phyloP scores from a whole-genome alignment of 64 coral and sea anemone genomes.

The Acropora yongei region DNA sequence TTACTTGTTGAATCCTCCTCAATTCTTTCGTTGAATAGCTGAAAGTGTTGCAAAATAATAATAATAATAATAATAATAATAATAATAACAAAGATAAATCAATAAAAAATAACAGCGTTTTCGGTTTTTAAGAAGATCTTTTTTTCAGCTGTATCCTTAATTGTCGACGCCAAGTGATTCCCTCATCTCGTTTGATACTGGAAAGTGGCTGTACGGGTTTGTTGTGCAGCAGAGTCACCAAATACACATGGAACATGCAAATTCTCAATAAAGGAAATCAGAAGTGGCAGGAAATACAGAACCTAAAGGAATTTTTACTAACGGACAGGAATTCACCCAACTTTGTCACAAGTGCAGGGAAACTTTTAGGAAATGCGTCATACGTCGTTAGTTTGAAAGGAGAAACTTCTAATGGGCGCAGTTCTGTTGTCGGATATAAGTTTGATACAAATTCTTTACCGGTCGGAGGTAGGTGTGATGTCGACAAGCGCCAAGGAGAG shows the following conservation, averaged over 20 bases:
- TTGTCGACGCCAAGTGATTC: slow-evolving; percentile 68
- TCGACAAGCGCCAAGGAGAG: slow-evolving; percentile 43
- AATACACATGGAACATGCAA: slow-evolving; percentile 61
- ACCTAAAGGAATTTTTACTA: slow-evolving; percentile 46
- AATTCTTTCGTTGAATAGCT: too few relatives aligned
- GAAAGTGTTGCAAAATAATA: too few relatives aligned
- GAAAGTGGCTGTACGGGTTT: slow-evolving; percentile 68
- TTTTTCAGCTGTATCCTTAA: slow-evolving; percentile 75
- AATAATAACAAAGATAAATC: too few relatives aligned
- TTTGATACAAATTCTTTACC: slow-evolving; percentile 78
- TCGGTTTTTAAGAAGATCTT: background rate
- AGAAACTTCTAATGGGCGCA: slow-evolving; percentile 29
- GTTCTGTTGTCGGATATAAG: slow-evolving; percentile 44
- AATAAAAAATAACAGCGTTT: too few relatives aligned
- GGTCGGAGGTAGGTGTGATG: slow-evolving; percentile 60
- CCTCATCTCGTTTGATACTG: slow-evolving; percentile 64
- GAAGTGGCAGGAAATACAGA: slow-evolving; percentile 40
- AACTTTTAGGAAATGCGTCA: slow-evolving; percentile 66
- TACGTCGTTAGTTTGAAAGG: slow-evolving; percentile 65
- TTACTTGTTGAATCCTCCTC: too few relatives aligned
- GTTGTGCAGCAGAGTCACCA: slow-evolving; percentile 54
- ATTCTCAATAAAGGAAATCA: background rate
- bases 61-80: too few relatives aligned
- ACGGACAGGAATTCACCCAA: slow-evolving; percentile 85
- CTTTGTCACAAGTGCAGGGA: slow-evolving; percentile 54